phyloP scores from a whole-genome alignment of 2,888 invertebrate genomes.

The Stictocephala bisonia region DNA sequence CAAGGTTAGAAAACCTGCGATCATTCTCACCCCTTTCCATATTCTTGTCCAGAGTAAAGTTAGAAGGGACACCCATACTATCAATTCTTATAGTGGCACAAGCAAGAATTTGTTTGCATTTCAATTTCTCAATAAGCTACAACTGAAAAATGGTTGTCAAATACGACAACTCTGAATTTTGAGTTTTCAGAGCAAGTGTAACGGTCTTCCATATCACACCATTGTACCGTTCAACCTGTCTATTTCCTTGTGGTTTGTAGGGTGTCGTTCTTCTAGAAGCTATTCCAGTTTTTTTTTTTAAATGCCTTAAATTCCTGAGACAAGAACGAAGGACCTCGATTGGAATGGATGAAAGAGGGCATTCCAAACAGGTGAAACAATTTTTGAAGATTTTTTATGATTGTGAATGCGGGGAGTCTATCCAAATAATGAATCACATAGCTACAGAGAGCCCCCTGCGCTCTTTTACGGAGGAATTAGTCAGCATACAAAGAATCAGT shows the following conservation, averaged over 20 bases:
- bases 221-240: slow-evolving; percentile 14
- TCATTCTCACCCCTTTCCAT: slow-evolving; percentile 55
- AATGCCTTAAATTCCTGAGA: slow-evolving; percentile 20
- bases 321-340: slow-evolving; percentile 21
- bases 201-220: not conserved
- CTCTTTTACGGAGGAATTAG: too few relatives aligned
- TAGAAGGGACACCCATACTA: slow-evolving; percentile 41
- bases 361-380: slow-evolving; percentile 14
- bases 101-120: slow-evolving; percentile 44
- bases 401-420: too few relatives aligned
- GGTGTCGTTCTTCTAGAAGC: slow-evolving; percentile 2
- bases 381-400: too few relatives aligned
- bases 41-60: slow-evolving; percentile 14
- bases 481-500: too few relatives aligned
- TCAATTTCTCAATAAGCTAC: slow-evolving; percentile 47
- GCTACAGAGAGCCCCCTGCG: too few relatives aligned
- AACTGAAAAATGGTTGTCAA: too few relatives aligned
- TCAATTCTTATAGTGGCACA: slow-evolving; percentile 48
- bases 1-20: slow-evolving; percentile 43
- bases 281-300: not conserved
- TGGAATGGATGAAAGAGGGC: not conserved
- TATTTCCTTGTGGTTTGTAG: slow-evolving; percentile 21
- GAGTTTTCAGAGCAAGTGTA: not conserved
- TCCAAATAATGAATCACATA: too few relatives aligned
- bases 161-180: too few relatives aligned